Evolutionary conservation across 2,113 vertebrate species (phyloP).

Genomic region (Ailurus styani): DNA sequence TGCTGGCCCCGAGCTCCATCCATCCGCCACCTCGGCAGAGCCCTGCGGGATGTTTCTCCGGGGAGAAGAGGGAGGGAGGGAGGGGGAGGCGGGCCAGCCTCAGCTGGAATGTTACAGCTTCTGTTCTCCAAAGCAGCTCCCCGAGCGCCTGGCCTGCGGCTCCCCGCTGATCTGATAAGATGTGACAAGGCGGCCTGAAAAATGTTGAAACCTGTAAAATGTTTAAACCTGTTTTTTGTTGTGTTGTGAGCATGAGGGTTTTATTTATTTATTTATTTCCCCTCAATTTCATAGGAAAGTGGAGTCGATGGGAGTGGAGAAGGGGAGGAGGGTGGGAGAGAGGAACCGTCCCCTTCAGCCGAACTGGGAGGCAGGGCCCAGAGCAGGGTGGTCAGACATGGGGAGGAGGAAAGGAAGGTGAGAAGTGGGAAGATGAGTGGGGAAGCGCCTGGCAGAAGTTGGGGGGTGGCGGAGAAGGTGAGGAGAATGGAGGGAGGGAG

Average conservation of each 20-base stretch:
- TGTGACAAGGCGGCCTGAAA: slow-evolving; percentile 82
- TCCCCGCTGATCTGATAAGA: slow-evolving; percentile 87
- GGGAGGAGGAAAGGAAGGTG: background rate
- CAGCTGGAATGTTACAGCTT: slow-evolving; percentile 58
- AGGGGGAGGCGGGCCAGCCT: background rate
- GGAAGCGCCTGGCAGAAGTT: background rate
- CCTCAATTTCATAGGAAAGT: slow-evolving; percentile 37
- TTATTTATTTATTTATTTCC: background rate
- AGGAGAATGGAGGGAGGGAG: rapidly evolving
- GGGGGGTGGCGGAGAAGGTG: rapidly evolving
- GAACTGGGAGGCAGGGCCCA: slow-evolving; percentile 32
- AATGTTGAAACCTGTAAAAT: slow-evolving; percentile 82
- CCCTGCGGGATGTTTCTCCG: background rate
- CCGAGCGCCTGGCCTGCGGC: slow-evolving; percentile 83
- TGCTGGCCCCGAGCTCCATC: background rate
- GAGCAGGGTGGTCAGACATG: background rate
- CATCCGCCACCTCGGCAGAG: background rate
- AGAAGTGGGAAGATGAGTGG: background rate
- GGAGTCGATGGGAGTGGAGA: slow-evolving; percentile 39
- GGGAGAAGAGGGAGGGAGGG: background rate
- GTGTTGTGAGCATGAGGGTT: background rate
- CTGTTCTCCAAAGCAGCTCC: slow-evolving; percentile 69
- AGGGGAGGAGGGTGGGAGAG: slow-evolving; percentile 39
- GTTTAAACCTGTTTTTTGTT: slow-evolving; percentile 83
- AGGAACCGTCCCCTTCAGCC: slow-evolving; percentile 74